These are phyloP conservation scores for Caradrina kadenii DNA, from an alignment of 2,888 invertebrate genomes.

Conservation along the genomic window DNA sequence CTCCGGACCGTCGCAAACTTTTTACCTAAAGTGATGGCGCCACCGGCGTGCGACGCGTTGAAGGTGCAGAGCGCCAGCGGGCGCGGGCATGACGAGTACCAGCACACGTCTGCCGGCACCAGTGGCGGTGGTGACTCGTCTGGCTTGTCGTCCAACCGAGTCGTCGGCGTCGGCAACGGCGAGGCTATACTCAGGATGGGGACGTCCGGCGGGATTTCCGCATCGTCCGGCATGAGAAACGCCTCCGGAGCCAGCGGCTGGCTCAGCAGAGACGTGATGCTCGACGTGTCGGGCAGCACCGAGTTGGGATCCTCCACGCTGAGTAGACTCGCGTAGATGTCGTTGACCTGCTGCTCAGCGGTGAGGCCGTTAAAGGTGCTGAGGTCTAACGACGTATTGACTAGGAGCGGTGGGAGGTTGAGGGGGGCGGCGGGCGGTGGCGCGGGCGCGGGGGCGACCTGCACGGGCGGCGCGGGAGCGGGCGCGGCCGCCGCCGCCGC, in stretches of 20 bases:
- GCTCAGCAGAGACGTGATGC: conserved; percentile 80
- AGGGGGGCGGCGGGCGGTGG: conserved; percentile 64
- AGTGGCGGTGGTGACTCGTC: conserved; percentile 75
- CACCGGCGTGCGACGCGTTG: conserved; percentile 90
- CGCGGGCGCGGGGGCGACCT: conserved; percentile 56
- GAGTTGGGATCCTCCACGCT: conserved; percentile 80
- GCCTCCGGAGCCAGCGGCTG: conserved; percentile 78
- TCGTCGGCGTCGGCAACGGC: conserved; percentile 66
- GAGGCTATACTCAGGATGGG: conserved; percentile 74
- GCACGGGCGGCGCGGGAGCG: conserved; percentile 59
- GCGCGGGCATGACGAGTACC: conserved; percentile 91
- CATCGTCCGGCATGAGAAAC: conserved; percentile 80
- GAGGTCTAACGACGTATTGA: conserved; percentile 82
- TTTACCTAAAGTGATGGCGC: conserved; percentile 89
- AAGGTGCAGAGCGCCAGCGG: conserved; percentile 91
- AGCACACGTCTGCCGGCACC: conserved; percentile 82
- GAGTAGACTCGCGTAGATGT: conserved; percentile 84
- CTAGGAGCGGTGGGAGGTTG: conserved; percentile 80
- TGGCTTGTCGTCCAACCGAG: conserved; percentile 66
- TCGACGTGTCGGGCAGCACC: conserved; percentile 80
- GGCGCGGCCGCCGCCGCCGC: conserved; percentile 63
- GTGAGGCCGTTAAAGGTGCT: conserved; percentile 80
- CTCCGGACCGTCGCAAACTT: conserved; percentile 87
- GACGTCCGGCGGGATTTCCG: conserved; percentile 71
- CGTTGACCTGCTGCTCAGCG: conserved; percentile 84